Evolutionary conservation across 2,113 vertebrate species (phyloP), one percentile per base, ranked within the genome.

Genomic region (Morone saxatilis): DNA sequence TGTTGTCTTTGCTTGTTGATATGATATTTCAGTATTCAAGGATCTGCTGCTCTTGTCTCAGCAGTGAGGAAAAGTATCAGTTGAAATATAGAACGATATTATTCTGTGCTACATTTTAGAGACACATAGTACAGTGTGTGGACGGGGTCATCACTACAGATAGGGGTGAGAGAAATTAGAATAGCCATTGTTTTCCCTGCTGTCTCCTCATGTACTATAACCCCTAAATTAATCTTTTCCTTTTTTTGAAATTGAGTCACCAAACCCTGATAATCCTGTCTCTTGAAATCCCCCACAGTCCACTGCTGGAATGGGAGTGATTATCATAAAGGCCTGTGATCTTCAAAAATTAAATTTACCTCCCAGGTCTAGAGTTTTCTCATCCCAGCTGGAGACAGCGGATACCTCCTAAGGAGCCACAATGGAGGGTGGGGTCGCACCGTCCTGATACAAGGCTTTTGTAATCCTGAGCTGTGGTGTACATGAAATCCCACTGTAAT

Each of bases 401-500:
- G 76, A 78, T 71, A 83, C 74, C 83, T 80, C 75, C 25, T 70
- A 68, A 84, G 75, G 68, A 92, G 76, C 86, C 78, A 86, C 86
- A 92, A 91, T 90, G 75, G 80, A 90, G 86, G 90, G 83, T 89
- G 83, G 88, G 83, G 86, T 90, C 62, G 67, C 88, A 73, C 74
- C 81, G 80, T 87, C 87, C 75, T 86, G 71, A 86, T 92, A 89
- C 83, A 92, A 91, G 90, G 86, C 89, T 88, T 87, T 88, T 90
- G 92, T 94, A 94, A 95, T 95, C 93, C 93, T 76, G 71, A 84
- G 81, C 85, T 86, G 86, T 82, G 88, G 83, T 80, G 81, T 87
- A 95, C 91, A 91, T 88, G 87, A 94, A 94, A 95, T 94, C 93
- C 91, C 84, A 81, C 90, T 92, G 92, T 95, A 95, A 95, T 94